Evolutionary conservation across 1,140 invertebrate genomes (phyloP), one percentile per base, ranked within the genome.

Genomic region (Papilio dardanus): DNA sequence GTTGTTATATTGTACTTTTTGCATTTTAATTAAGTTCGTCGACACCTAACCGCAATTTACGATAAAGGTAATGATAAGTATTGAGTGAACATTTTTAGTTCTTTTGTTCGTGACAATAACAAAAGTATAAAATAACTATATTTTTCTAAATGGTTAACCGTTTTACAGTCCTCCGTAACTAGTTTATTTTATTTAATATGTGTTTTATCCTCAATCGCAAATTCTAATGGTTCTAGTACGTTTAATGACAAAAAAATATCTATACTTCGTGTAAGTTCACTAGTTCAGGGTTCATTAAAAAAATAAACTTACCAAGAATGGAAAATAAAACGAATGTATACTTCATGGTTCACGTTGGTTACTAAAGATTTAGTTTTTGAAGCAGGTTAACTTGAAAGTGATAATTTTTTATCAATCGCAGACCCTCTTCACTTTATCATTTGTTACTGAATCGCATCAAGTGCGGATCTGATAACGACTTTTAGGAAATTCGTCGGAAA

Each of bases 341-440:
- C 74, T 77, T 77, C 76, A 77, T 77, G 10, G 58, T 77, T 69
- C 71, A 8, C n/a, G 31, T 12, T 21, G 19, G 21, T 28, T 58
- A 73, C 71, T 73, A 35, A 31, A 73, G 35, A 33, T 50, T 73
- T 30, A 35, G n/a, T 73, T 71, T 54, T 73, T n/a, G 54, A 62
- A 58, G 50, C 50, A 21, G 71, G 30, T 19, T 73, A 71, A 73
- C n/a, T 21, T 73, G 58, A 2, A 50, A 54, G 8, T 54, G 71
- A 73, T 58, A 73, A 58, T 50, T 16, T n/a, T 73, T 73, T 73
- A 73, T 73, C 71, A 54, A 54, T 73, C 28, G 28, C 7, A 30
- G 69, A 50, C 69, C 28, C 28, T 73, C 69, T 73, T 50, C 42
- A 31, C 19, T 19, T 73, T 73, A 73, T 73, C 69, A 35, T 31